Evolutionary conservation across 2,888 invertebrate genomes (phyloP), one percentile per base, ranked within the genome.

Genomic region (Aromia moschata): DNA sequence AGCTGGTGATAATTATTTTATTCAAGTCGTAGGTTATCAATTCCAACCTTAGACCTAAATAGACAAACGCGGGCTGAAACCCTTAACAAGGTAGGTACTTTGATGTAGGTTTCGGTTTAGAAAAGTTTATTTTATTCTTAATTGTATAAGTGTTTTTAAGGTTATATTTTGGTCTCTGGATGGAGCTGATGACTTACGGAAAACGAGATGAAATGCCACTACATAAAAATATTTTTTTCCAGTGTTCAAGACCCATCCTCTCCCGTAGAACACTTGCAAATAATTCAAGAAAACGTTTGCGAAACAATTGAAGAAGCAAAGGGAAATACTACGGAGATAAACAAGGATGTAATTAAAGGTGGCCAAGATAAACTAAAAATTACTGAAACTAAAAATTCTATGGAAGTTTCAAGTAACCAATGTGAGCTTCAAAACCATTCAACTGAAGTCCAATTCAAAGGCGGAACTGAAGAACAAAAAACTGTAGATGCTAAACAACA

Each of bases 11-110:
- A 16, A 11, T 36, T 33, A 37, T 54, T 16, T 38, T 55, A 15
- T 41, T 31, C 46, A 10, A 55, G 70, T n/a, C n/a, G n/a, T 71
- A 67, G 69, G 74, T 75, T 75, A 68, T 76, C 74, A 77, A 69
- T 68, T 76, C 79, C 77, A 74, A 47, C 77, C 76, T 76, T 64
- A 78, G 79, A 79, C 79, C 79, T 77, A 79, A 79, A 78, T 75
- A 74, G 47, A 45, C 46, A 40, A 51, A 12, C 15, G n/a, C n/a
- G 31, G 41, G 25, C 46, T 15, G 14, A 20, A 38, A 16, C 36
- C 36, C 36, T n/a, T 12, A 7, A 16, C 12, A 60, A 70, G 71
- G 71, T 71, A 70, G 68, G 71, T 70, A 69, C 38, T 52, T 53
- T 59, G 20, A 43, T 15, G 31, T 58, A 44, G 53, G 45, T 58